Evolutionary conservation across 2,797 vertebrate species (phyloP).

Genomic region (Darevskia nairensis): DNA sequence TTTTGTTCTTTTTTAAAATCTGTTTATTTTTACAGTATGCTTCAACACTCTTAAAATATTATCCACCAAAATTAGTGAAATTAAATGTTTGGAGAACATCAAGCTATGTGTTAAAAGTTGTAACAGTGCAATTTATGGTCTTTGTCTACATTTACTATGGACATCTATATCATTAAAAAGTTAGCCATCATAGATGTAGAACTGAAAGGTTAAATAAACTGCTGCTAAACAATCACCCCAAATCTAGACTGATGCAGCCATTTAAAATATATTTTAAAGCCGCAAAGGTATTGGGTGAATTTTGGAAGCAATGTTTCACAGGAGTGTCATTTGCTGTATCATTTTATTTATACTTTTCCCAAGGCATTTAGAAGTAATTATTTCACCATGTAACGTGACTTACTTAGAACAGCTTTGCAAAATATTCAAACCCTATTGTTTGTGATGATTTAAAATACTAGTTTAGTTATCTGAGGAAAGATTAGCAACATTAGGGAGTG

Average conservation of each 20-base stretch:
- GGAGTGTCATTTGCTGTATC: slow-evolving; percentile 44
- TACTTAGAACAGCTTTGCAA: slow-evolving; percentile 26
- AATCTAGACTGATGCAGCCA: not conserved
- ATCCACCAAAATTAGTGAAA: not conserved
- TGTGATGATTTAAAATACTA: slow-evolving; percentile 25
- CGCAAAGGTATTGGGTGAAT: not conserved
- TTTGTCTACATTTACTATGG: not conserved
- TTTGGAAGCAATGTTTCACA: slow-evolving; percentile 48
- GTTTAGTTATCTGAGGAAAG: slow-evolving; percentile 18
- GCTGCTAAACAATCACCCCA: not conserved
- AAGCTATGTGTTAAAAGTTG: not conserved
- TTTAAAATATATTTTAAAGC: not conserved
- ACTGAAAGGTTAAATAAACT: not conserved
- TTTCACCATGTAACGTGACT: slow-evolving; percentile 37
- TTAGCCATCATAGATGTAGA: too few relatives aligned
- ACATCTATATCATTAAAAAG: not conserved
- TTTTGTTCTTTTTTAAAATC: not conserved
- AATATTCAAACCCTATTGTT: slow-evolving; percentile 11
- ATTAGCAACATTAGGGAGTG: not conserved
- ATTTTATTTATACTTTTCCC: not conserved
- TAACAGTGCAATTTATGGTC: not conserved
- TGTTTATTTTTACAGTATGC: not conserved
- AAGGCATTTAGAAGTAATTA: slow-evolving; percentile 42
- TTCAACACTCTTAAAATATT: not conserved
- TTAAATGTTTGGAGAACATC: not conserved